Percentiles rank a stretch among this genome's conserved stretches.
Evolutionary conservation across 2,113 vertebrate species (phyloP).

Genomic region (Meriones unguiculatus): DNA sequence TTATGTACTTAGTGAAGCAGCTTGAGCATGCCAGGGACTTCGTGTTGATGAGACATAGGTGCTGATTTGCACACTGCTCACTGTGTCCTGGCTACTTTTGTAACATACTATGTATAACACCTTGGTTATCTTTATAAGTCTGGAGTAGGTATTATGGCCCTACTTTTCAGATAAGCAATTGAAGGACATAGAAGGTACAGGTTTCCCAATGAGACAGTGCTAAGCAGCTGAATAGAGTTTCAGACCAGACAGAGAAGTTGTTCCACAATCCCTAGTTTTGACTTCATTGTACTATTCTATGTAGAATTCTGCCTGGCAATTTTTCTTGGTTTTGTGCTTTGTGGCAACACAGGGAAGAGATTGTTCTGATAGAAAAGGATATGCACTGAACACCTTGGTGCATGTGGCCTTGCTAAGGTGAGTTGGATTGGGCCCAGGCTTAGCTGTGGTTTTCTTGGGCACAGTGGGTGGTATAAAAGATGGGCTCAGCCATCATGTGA

Average conservation of each 20-base stretch:
- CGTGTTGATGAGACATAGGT: neutral
- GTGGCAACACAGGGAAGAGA: neutral
- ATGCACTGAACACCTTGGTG: accelerated
- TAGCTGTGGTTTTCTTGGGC: neutral
- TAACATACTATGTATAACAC: neutral
- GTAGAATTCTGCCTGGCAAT: neutral
- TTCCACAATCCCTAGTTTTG: neutral
- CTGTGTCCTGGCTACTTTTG: neutral
- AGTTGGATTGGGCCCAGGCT: neutral
- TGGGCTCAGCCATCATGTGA: neutral
- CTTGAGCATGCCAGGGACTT: neutral
- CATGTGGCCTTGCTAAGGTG: neutral
- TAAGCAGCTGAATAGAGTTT: neutral
- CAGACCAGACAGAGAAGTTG: neutral
- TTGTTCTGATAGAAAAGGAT: neutral
- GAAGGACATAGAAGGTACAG: neutral
- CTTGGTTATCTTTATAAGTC: neutral
- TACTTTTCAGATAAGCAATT: neutral
- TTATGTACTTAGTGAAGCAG: neutral
- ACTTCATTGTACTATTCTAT: neutral
- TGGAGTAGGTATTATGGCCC: neutral
- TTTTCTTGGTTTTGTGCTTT: neutral
- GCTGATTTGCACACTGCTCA: neutral
- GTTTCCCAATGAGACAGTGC: neutral
- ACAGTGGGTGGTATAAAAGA: accelerated